A percentile compares a stretch with the other conserved stretches of the same genome.
phyloP scores from a whole-genome alignment of 2,113 vertebrate species.

The Fulmarus glacialis region DNA sequence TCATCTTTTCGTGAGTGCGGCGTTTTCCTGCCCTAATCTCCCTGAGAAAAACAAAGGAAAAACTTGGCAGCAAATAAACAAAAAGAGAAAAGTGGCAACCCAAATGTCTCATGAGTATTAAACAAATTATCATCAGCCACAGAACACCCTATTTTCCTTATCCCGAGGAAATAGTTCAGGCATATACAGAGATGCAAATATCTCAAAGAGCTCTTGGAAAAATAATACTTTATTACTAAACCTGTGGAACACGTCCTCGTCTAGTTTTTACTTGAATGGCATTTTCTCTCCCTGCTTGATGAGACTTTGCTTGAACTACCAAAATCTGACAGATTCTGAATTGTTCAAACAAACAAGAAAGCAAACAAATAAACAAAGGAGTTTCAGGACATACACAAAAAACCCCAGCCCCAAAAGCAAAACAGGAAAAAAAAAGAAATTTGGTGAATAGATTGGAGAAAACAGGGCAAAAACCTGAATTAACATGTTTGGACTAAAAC shows the following conservation, averaged over 20 bases:
- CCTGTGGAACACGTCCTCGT: not conserved
- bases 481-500: not conserved
- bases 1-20: constrained; percentile 21
- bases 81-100: not conserved
- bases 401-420: not conserved
- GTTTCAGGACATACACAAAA: not conserved
- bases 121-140: not conserved
- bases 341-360: not conserved
- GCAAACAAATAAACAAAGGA: not conserved
- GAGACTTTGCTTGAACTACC: not conserved
- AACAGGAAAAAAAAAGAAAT: not conserved
- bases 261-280: not conserved
- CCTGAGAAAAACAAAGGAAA: not conserved
- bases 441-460: not conserved
- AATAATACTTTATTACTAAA: not conserved
- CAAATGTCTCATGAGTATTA: not conserved
- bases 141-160: not conserved
- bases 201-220: not conserved
- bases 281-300: not conserved
- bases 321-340: not conserved
- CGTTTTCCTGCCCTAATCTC: not conserved
- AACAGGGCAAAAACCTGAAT: not conserved
- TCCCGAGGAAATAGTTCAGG: not conserved
- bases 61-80: not conserved
- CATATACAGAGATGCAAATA: not conserved